These are phyloP conservation scores for Sycon ciliatum DNA, from an alignment of 37 sponge, comb jelly and placozoan species.

Conservation along the genomic window DNA sequence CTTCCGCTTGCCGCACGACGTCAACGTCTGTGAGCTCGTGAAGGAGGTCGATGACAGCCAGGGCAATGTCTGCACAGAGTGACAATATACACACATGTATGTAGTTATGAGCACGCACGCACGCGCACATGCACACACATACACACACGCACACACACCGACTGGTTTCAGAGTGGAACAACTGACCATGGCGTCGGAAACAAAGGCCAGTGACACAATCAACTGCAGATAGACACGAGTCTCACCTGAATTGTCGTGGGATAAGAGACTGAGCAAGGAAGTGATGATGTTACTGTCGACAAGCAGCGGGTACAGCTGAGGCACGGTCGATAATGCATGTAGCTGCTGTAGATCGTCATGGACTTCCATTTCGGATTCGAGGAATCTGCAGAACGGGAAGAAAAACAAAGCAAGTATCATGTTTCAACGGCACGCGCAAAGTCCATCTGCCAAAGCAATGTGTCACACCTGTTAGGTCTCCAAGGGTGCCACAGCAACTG, in stretches of 20 bases:
- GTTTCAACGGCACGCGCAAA: too few species aligned
- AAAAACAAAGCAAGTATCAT: constrained; percentile 5
- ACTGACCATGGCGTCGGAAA: too few species aligned
- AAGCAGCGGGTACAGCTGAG: constrained; percentile 69
- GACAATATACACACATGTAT: too few species aligned
- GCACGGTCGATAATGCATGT: constrained; percentile 68
- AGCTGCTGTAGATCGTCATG: constrained; percentile 86
- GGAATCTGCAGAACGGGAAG: constrained; percentile 32
- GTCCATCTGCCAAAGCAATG: too few species aligned
- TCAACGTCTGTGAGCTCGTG: constrained; percentile 91
- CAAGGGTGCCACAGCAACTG: too few species aligned
- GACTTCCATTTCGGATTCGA: constrained; percentile 93
- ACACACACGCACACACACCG: too few species aligned
- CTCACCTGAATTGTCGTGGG: constrained; percentile 74
- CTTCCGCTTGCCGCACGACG: constrained; percentile 59
- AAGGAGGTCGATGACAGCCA: constrained; percentile 77
- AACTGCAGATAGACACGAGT: too few species aligned
- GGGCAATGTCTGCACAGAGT: constrained; percentile 45
- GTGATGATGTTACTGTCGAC: constrained; percentile 48
- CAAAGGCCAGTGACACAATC: too few species aligned
- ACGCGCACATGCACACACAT: too few species aligned
- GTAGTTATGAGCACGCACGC: too few species aligned
- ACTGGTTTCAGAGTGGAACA: too few species aligned
- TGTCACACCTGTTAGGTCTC: too few species aligned
- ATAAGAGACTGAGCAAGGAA: constrained; percentile 69